A percentile compares a stretch with the other conserved stretches of the same genome.
phyloP scores from a whole-genome alignment of 2,113 vertebrate genomes.

The Nesospiza acunhae region DNA sequence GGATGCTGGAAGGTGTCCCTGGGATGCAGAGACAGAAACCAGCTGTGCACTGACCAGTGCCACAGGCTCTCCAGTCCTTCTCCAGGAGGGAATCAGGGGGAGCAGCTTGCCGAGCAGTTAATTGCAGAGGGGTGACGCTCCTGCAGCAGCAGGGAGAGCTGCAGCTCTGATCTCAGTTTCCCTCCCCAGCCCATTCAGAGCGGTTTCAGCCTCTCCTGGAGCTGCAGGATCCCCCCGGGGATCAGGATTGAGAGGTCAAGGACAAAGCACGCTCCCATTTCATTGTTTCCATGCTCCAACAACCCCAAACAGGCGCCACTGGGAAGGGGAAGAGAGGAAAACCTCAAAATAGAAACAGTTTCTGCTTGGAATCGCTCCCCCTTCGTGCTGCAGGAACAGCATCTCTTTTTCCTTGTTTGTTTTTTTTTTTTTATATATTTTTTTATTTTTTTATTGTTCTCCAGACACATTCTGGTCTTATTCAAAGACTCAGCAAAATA shows the following conservation, averaged over 20 bases:
- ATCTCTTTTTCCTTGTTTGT: neutral
- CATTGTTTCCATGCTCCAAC: neutral
- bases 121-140: neutral
- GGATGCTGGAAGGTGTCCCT: neutral
- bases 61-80: rapidly evolving
- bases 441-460: neutral
- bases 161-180: rapidly evolving
- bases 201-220: neutral
- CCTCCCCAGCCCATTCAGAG: neutral
- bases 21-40: rapidly evolving
- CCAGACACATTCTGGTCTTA: neutral
- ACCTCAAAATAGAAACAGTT: neutral
- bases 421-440: too few relatives aligned
- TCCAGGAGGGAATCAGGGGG: neutral
- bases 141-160: neutral
- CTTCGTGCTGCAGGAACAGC: neutral
- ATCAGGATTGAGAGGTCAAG: neutral
- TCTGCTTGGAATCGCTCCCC: neutral
- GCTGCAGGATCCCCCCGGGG: neutral
- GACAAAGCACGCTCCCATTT: neutral
- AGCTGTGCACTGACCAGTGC: rapidly evolving
- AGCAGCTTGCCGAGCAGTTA: neutral
- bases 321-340: neutral
- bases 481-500: neutral
- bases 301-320: neutral